Base-by-base conservation (phyloP, 2,113 vertebrate species). In the Catharus bicknelli region DNA sequence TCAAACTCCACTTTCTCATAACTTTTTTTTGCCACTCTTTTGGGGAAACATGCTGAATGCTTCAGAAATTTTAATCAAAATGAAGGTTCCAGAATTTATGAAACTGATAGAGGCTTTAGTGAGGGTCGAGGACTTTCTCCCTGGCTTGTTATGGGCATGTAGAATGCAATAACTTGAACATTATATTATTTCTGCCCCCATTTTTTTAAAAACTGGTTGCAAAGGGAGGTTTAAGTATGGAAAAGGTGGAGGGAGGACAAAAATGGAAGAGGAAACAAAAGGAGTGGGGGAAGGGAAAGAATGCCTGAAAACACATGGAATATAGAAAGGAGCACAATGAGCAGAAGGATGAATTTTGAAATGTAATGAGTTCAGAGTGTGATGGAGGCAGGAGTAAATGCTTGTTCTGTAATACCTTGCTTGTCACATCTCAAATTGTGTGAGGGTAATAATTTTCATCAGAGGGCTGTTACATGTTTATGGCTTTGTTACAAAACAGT, bases 351-450 rank as follows among this genome's bases (percentile, higher is more conserved):
- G 13, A 15, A 18, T 63, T 84, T 47, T 62, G 36, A 61, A 32
- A 17, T 1, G 1, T 55, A 6, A 6, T 0, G 6, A 53, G 21
- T 67, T 81, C 42, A 11, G 53, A 38, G 34, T n/a, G 18, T 55
- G 57, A 36, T 70, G 43, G 43, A 78, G 59, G 20, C 68, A 81
- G 43, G 34, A 67, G 17, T 10, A 3, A 47, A 16, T 0, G 0
- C 18, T 70, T 38, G 6, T 27, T 88, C 32, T 77, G 23, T 34
- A 47, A 30, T n/a, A 51, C 63, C 22, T 90, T 45, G n/a, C 26
- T 90, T 45, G 34, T 77, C 27, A 16, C 27, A 16, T 79, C 62
- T 78, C 54, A 40, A 1, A 43, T 7, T 15, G 53, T 57, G 14
- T 21, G n/a, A 84, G 55, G n/a, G n/a, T 75, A 61, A 55, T 58